Percentiles rank a stretch among this genome's conserved stretches.
Conservation (phyloP, 2,888 invertebrate species). For the Archips crataeganus region DNA sequence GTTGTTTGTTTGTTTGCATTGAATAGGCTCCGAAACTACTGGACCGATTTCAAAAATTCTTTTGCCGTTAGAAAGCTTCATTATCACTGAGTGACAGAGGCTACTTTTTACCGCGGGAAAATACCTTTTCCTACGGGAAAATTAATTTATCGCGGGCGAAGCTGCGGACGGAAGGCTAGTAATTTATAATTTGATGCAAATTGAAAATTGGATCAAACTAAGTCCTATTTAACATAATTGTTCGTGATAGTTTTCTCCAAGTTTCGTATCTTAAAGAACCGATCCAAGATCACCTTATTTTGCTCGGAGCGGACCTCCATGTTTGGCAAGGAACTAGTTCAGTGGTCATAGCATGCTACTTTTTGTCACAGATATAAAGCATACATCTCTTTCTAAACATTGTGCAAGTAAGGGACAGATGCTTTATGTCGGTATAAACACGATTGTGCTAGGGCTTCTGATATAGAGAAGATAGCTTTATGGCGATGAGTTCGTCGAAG, state of each 20-base stretch:
- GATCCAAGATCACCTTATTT: slow-evolving; percentile 33
- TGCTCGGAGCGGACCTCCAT: slow-evolving; percentile 11
- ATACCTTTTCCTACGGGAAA: no score
- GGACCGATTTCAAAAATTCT: no score
- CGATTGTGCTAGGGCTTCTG: background rate
- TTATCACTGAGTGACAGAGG: no score
- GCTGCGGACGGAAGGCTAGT: no score
- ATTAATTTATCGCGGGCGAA: no score
- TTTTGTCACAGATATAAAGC: background rate
- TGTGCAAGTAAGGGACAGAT: background rate
- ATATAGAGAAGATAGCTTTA: slow-evolving; percentile 5
- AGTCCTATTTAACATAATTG: slow-evolving; percentile 1
- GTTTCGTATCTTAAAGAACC: slow-evolving; percentile 23
- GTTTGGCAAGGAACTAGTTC: slow-evolving; percentile 21
- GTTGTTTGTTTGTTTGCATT: no score
- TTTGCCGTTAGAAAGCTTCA: no score
- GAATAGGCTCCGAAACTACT: no score
- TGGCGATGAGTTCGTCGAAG: background rate
- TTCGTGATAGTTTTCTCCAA: slow-evolving; percentile 27
- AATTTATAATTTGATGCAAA: background rate
- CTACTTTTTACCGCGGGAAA: no score
- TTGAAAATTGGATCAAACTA: background rate
- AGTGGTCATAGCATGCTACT: background rate
- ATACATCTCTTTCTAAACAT: background rate
- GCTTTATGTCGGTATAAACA: background rate